These are phyloP conservation scores for Bimastos eiseni DNA, from an alignment of 2,888 invertebrate species.

Conservation along the genomic window DNA sequence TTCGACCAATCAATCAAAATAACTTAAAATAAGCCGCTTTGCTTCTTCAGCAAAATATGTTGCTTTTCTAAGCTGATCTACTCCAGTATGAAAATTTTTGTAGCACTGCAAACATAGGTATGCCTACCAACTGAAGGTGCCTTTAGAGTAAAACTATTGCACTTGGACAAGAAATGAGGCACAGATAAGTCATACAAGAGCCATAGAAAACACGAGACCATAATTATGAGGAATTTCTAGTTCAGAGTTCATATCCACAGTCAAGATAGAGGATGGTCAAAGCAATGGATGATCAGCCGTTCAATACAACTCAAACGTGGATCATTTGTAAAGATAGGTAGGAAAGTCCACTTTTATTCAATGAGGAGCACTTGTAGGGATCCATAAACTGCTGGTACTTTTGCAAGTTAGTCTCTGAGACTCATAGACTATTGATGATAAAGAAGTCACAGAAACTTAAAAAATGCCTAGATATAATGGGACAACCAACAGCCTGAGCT, in stretches of 20 bases:
- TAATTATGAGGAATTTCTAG: neutral
- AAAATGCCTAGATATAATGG: neutral
- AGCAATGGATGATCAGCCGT: neutral
- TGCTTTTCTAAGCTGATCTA: neutral
- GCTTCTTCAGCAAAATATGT: neutral
- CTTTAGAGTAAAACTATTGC: neutral
- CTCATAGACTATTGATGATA: neutral
- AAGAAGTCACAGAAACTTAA: neutral
- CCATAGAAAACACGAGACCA: too few species aligned
- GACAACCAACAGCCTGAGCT: neutral
- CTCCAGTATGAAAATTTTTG: neutral
- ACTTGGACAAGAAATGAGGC: neutral
- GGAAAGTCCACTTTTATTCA: neutral
- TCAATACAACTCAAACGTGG: neutral
- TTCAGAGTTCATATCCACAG: neutral
- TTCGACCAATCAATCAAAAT: neutral
- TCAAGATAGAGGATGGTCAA: neutral
- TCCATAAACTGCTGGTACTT: neutral
- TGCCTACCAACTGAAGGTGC: neutral
- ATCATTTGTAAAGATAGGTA: neutral
- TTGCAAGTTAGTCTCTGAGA: neutral
- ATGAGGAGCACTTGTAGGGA: conserved; percentile 3
- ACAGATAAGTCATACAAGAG: too few species aligned
- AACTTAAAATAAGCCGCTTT: neutral
- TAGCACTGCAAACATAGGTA: neutral